Percentiles rank a stretch among this genome's conserved stretches.
Conservation (phyloP, 2,797 vertebrate genomes). For the Acanthurus leucopareius region DNA sequence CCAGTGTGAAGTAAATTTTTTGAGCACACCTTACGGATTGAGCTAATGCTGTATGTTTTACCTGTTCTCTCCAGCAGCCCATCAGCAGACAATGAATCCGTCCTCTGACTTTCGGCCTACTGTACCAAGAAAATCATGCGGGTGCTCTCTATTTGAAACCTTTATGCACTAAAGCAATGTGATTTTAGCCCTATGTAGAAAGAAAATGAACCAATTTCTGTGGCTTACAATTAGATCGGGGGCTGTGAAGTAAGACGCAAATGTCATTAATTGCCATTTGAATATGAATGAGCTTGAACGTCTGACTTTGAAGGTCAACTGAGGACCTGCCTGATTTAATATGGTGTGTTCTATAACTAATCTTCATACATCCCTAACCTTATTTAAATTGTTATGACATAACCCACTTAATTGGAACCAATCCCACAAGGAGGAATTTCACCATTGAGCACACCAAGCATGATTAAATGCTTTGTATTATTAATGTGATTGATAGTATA, state of each 20-base stretch:
- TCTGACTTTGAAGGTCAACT: constrained; percentile 46
- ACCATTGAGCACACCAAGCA: constrained; percentile 21
- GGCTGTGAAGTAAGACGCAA: constrained; percentile 24
- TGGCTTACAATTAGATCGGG: constrained; percentile 15
- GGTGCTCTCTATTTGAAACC: not conserved
- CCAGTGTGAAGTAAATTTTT: constrained; percentile 20
- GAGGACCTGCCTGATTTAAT: constrained; percentile 15
- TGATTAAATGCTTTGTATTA: constrained; percentile 33
- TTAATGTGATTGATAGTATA: constrained; percentile 19
- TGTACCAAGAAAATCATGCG: constrained; percentile 20
- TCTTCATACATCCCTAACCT: constrained; percentile 27
- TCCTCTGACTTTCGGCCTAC: constrained; percentile 27
- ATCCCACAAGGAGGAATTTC: not conserved
- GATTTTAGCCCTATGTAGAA: constrained; percentile 18
- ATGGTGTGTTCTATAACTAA: constrained; percentile 11
- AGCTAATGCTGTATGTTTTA: constrained; percentile 53
- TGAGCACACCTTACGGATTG: constrained; percentile 59
- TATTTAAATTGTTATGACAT: constrained; percentile 6
- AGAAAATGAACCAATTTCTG: constrained; percentile 31
- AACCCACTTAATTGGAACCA: constrained; percentile 22
- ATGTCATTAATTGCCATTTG: constrained; percentile 33
- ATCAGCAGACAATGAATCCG: constrained; percentile 40
- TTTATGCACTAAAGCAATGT: constrained; percentile 3
- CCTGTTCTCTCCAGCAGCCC: constrained; percentile 45
- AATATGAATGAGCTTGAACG: constrained; percentile 40